A percentile compares a stretch with the other conserved stretches of the same genome.
Conservation (phyloP, 2,113 vertebrate genomes). For the Cyphomyrus discorhynchus region DNA sequence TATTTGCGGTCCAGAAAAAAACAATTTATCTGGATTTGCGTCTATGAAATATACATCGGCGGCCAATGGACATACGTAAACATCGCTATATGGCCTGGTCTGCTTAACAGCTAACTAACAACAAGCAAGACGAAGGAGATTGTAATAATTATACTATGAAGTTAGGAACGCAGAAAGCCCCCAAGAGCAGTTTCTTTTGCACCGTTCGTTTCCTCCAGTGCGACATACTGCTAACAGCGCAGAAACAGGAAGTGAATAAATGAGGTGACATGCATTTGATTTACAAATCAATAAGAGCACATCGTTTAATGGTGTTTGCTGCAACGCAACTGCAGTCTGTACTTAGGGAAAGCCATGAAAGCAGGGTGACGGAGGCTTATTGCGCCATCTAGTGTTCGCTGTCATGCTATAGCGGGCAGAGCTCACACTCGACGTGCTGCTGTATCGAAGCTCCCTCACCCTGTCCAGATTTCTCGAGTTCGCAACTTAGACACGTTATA, state of each 20-base stretch:
- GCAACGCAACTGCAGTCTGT: neutral
- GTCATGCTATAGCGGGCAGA: neutral
- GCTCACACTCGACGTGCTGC: neutral
- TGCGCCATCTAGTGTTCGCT: constrained; percentile 16
- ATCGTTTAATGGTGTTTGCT: neutral
- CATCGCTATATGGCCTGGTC: neutral
- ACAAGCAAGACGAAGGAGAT: constrained; percentile 26
- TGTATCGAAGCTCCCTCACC: neutral
- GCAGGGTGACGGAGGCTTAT: neutral
- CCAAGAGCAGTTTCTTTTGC: neutral
- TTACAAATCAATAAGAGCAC: constrained; percentile 8
- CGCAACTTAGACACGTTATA: neutral
- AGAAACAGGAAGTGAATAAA: constrained; percentile 10
- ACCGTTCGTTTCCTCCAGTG: neutral
- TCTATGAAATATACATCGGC: neutral
- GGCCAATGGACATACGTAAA: neutral
- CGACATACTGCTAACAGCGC: neutral
- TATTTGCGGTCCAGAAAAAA: neutral
- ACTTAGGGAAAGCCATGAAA: neutral
- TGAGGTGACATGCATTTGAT: constrained; percentile 7
- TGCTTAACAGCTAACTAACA: constrained; percentile 24
- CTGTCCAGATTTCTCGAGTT: neutral
- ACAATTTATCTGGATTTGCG: neutral
- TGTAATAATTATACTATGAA: constrained; percentile 28
- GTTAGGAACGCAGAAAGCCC: neutral